Evolutionary conservation across 1,140 invertebrate genomes (phyloP), one percentile per base, ranked within the genome.

Genomic region (Aphelenchoides fujianensis): DNA sequence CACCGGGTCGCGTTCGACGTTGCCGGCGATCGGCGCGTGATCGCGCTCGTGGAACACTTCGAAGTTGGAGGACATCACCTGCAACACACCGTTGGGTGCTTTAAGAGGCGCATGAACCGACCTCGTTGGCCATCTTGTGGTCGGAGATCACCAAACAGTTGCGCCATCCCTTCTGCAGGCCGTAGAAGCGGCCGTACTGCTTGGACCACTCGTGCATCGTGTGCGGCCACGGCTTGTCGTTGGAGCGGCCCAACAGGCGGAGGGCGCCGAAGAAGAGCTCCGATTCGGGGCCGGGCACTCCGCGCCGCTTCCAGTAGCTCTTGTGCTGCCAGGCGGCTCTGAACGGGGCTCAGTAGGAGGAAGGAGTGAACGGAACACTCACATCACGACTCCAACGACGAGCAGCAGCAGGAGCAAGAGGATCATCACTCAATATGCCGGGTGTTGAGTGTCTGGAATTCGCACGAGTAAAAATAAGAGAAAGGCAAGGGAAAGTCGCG

Each of bases 71-170:
- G 41, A 12, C 9, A 27, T 37, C n/a, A n/a, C n/a, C n/a, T n/a
- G n/a, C n/a, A n/a, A n/a, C 19, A 68, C 36, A 31, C 0, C 12
- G 0, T 12, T 19, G n/a, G n/a, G 23, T 2, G 34, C 19, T n/a
- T n/a, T 86, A 84, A 75, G 87, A 87, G 70, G 81, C 80, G 37
- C 84, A n/a, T 84, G 74, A 87, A 87, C 71, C 87, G n/a, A n/a
- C 85, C 71, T 86, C 86, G 23, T 85, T 78, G 55, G 87, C 84
- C 9, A 87, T 80, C 71, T 87, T 84, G n/a, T 85, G 70, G 74
- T 87, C 84, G 16, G 84, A 82, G 2, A 85, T 84, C 0, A 87
- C 85, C 16, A 87, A 73, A 0, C 85, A 78, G 5, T 85, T 85
- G 12, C 75, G 76, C 23, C 76, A 28, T 3, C 80, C 80, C 35